These are phyloP conservation scores for Phaethon lepturus DNA, from an alignment of 2,113 vertebrate species.

Conservation along the genomic window DNA sequence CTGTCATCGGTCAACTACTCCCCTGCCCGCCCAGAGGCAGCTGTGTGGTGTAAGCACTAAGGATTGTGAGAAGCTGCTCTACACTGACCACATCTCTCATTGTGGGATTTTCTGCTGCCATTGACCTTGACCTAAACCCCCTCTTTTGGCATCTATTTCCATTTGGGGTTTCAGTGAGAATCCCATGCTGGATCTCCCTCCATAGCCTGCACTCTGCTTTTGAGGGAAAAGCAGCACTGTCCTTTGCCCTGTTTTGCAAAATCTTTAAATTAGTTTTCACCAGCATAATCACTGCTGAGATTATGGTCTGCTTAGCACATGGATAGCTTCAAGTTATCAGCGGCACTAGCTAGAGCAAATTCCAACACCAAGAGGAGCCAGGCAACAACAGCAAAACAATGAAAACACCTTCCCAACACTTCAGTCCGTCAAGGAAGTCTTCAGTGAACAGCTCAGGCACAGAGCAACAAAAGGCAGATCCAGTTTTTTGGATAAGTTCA, in stretches of 20 bases:
- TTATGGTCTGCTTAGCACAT: not conserved
- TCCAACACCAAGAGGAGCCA: not conserved
- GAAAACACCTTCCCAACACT: not conserved
- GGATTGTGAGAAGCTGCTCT: not conserved
- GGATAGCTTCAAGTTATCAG: not conserved
- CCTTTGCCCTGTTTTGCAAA: not conserved
- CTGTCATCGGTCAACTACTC: fast-evolving
- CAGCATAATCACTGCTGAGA: not conserved
- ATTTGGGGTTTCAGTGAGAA: not conserved
- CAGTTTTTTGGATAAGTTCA: no score
- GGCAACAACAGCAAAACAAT: not conserved
- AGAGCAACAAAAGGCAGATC: not conserved
- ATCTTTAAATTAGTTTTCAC: not conserved
- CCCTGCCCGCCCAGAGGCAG: not conserved
- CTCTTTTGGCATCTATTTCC: not conserved
- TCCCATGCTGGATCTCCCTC: not conserved
- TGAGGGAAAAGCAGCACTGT: not conserved
- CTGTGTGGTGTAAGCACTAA: not conserved
- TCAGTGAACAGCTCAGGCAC: not conserved
- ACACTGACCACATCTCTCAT: not conserved
- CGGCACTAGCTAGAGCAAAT: not conserved
- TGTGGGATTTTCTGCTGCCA: not conserved
- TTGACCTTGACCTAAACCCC: not conserved
- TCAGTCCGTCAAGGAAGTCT: not conserved
- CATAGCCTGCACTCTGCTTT: not conserved